phyloP scores from a whole-genome alignment of 2,113 vertebrate species.

The Atrichornis clamosus region DNA sequence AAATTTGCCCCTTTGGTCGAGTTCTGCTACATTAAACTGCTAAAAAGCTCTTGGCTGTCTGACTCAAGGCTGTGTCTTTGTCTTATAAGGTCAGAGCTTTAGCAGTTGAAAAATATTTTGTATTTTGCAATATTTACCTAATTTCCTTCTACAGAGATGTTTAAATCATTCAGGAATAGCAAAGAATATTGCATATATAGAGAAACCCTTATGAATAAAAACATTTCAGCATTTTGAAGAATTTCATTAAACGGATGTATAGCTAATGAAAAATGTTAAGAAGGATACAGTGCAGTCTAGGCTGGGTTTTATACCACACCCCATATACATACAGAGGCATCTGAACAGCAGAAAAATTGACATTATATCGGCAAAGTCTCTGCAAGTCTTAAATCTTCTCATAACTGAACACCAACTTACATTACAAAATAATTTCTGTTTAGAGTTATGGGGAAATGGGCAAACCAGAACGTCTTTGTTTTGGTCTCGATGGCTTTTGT shows the following conservation, averaged over 20 bases:
- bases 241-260: background rate
- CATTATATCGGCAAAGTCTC: background rate
- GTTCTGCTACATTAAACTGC: constrained; percentile 61
- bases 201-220: background rate
- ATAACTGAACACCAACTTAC: background rate
- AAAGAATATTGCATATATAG: background rate
- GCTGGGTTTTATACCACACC: background rate
- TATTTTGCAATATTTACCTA: background rate
- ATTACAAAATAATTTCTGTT: background rate
- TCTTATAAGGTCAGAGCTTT: background rate
- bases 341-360: background rate
- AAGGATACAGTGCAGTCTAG: background rate
- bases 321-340: background rate
- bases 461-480: background rate
- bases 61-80: constrained; percentile 19
- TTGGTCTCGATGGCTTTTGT: background rate
- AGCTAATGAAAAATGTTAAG: background rate
- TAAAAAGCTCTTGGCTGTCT: constrained; percentile 5
- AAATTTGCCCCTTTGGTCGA: background rate
- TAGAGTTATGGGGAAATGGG: background rate
- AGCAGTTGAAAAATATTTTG: background rate
- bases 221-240: background rate
- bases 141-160: background rate
- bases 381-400: background rate
- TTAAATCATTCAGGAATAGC: background rate